Evolutionary conservation across 2,888 invertebrate species (phyloP).

Genomic region (Barypeithes pellucidus): DNA sequence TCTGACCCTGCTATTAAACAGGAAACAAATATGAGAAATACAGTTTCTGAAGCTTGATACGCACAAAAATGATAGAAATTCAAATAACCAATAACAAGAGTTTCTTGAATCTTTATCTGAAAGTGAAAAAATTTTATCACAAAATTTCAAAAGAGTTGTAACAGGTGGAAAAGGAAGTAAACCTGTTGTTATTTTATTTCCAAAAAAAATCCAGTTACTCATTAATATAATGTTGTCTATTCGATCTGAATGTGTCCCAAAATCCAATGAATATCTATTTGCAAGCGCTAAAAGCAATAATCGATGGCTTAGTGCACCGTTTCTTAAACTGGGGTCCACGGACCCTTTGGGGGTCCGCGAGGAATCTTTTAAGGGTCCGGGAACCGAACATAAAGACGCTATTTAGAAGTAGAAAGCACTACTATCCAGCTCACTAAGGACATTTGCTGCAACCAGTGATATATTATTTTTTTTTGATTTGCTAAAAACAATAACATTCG

Average conservation of each 20-base stretch:
- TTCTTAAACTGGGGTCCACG: slow-evolving; percentile 56
- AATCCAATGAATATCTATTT: slow-evolving; percentile 57
- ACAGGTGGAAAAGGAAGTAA: slow-evolving; percentile 54
- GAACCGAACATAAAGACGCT: no score
- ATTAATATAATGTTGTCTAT: slow-evolving; percentile 31
- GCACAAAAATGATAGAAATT: neutral
- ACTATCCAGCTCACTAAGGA: no score
- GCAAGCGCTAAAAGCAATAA: slow-evolving; percentile 54
- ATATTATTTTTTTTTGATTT: no score
- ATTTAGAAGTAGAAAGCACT: no score
- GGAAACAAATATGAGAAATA: slow-evolving; percentile 42
- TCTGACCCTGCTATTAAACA: slow-evolving; percentile 48
- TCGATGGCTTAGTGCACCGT: slow-evolving; percentile 55
- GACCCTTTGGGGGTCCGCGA: neutral
- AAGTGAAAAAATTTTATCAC: slow-evolving; percentile 38
- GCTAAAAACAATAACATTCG: no score
- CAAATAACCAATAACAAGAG: slow-evolving; percentile 1
- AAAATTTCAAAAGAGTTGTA: slow-evolving; percentile 56
- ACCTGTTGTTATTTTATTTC: slow-evolving; percentile 54
- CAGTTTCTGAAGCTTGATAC: slow-evolving; percentile 21
- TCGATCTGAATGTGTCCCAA: slow-evolving; percentile 50
- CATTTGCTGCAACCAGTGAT: no score
- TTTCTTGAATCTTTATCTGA: slow-evolving; percentile 24
- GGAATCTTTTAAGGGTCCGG: no score
- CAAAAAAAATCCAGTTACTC: slow-evolving; percentile 23